Conservation (phyloP, 2,888 invertebrate species). For the Coelinius sp. region DNA sequence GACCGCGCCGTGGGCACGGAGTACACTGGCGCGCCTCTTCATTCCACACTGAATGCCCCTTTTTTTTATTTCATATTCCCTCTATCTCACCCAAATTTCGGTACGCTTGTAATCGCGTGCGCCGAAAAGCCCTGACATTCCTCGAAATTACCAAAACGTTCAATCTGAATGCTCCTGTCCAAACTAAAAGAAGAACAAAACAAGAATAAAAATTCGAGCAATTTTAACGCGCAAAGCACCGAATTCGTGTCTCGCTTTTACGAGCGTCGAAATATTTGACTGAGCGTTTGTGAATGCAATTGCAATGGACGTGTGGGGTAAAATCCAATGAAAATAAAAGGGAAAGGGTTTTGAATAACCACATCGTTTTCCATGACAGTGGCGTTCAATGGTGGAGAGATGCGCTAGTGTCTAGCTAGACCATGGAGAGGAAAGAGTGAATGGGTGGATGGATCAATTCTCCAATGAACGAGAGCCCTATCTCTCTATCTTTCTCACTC, state of each 20-base stretch:
- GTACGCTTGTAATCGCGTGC: not conserved
- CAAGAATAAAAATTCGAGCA: not conserved
- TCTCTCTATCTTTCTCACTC: conserved; percentile 29
- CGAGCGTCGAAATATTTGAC: conserved; percentile 15
- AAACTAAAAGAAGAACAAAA: conserved; percentile 25
- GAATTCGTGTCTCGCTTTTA: conserved; percentile 8
- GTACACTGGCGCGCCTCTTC: not conserved
- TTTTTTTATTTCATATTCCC: conserved; percentile 24
- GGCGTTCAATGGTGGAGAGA: conserved; percentile 30
- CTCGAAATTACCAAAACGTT: conserved; percentile 25
- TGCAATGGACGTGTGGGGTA: conserved; percentile 30
- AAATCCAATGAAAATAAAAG: conserved; percentile 48
- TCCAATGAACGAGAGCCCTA: conserved; percentile 28
- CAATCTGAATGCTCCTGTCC: conserved; percentile 22
- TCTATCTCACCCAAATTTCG: conserved; percentile 4
- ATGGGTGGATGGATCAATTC: conserved; percentile 40
- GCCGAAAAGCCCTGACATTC: conserved; percentile 33
- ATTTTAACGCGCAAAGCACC: not conserved
- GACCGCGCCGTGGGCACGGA: conserved; percentile 51
- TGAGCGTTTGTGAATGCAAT: conserved; percentile 17
- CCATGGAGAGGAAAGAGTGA: conserved; percentile 38
- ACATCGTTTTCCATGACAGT: conserved; percentile 41
- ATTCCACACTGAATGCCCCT: conserved; percentile 13
- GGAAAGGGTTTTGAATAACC: conserved; percentile 35
- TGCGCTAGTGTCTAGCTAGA: conserved; percentile 22